Conservation (phyloP, 2,113 vertebrate genomes). For the Cebidichthys violaceus region DNA sequence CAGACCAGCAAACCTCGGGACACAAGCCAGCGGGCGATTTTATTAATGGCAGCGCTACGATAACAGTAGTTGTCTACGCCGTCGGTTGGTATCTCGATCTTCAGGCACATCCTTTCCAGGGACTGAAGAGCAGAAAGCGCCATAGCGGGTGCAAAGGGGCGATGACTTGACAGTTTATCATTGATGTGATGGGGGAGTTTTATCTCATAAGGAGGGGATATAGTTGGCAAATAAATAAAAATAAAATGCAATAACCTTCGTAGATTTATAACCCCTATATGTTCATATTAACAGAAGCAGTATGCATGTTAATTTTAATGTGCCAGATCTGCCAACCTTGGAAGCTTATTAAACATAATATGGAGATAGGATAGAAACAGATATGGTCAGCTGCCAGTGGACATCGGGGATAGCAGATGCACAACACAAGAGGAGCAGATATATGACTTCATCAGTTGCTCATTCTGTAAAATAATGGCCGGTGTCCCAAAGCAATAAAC, state of each 20-base stretch:
- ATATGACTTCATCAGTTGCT: constrained; percentile 48
- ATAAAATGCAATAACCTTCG: not conserved
- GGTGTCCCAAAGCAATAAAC: constrained; percentile 27
- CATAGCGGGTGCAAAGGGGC: constrained; percentile 47
- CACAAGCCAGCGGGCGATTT: constrained; percentile 64
- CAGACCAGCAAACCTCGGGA: constrained; percentile 56
- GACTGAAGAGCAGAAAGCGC: constrained; percentile 56
- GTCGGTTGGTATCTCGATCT: constrained; percentile 71
- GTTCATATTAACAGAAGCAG: not conserved
- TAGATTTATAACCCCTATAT: not conserved
- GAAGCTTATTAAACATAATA: constrained; percentile 29
- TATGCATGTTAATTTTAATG: constrained; percentile 2
- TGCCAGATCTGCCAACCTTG: constrained; percentile 24
- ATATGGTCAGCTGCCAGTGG: constrained; percentile 52
- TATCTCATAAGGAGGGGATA: constrained; percentile 24
- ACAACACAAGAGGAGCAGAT: constrained; percentile 46
- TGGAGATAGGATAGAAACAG: constrained; percentile 9
- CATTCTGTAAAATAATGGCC: constrained; percentile 49
- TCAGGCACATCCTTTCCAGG: constrained; percentile 64
- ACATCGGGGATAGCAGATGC: constrained; percentile 65
- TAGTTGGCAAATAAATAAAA: not conserved
- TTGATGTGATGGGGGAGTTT: constrained; percentile 52
- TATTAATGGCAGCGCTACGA: constrained; percentile 67
- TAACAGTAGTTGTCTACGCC: constrained; percentile 67
- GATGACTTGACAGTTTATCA: constrained; percentile 59